Percentiles rank a stretch among this genome's conserved stretches.
These are phyloP conservation scores for Onychostoma macrolepis DNA, from an alignment of 2,113 vertebrate species.

Conservation along the genomic window DNA sequence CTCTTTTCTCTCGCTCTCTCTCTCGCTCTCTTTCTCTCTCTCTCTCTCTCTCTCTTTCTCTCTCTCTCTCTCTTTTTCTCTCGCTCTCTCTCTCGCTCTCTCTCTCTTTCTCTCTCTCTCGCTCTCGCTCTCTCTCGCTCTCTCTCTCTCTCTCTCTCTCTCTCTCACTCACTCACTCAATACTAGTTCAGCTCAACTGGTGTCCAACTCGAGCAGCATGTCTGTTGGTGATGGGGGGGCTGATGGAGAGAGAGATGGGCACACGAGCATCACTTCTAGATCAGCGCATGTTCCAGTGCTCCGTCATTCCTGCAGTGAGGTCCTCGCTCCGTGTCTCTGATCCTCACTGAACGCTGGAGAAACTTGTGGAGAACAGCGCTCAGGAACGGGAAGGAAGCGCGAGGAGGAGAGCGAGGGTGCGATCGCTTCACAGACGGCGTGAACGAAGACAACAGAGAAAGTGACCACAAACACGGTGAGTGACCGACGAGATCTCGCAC, in stretches of 20 bases:
- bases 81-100: conserved; percentile 38
- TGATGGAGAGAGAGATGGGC: conserved; percentile 15
- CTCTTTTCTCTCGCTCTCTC: conserved; percentile 15
- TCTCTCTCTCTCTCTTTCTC: conserved; percentile 61
- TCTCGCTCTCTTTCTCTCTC: conserved; percentile 18
- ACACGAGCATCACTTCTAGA: neutral
- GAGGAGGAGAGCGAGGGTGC: neutral
- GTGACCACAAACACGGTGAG: conserved; percentile 13
- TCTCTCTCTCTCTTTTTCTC: conserved; percentile 38
- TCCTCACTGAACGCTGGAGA: neutral
- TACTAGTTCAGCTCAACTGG: conserved; percentile 65
- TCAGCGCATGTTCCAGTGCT: neutral
- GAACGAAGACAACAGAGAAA: neutral
- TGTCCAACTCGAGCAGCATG: conserved; percentile 66
- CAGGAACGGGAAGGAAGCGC: conserved; percentile 18
- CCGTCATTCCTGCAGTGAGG: neutral
- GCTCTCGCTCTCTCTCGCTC: conserved; percentile 11
- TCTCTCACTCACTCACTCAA: conserved; percentile 48
- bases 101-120: conserved; percentile 13
- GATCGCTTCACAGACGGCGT: neutral
- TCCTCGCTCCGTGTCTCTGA: neutral
- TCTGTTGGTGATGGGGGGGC: conserved; percentile 56
- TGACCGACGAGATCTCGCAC: neutral
- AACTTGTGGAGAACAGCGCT: neutral
- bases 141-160: conserved; percentile 29